A percentile compares a stretch with the other conserved stretches of the same genome.
Evolutionary conservation across 2,888 invertebrate genomes (phyloP).

Genomic region (Leistus spinibarbis): DNA sequence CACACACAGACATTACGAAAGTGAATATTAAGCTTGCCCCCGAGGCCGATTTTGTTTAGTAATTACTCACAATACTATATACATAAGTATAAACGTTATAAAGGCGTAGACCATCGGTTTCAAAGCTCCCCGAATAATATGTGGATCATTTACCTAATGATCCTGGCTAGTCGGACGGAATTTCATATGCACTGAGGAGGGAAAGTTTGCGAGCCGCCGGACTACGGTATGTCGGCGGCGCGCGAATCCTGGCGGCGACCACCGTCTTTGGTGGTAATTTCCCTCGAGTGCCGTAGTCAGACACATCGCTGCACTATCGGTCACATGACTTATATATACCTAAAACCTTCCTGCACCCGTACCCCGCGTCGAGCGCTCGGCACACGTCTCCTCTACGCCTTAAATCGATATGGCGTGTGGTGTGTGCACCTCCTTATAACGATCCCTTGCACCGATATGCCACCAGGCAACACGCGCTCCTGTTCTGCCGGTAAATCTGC

Average conservation of each 20-base stretch:
- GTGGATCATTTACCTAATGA: neutral
- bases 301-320: constrained; percentile 45
- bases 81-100: no score
- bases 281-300: constrained; percentile 52
- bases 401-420: constrained; percentile 37
- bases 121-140: neutral
- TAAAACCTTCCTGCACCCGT: neutral
- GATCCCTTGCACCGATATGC: neutral
- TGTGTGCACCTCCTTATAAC: constrained; percentile 8
- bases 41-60: no score
- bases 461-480: neutral
- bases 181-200: neutral
- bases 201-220: neutral
- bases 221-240: neutral
- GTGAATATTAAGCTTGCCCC: no score
- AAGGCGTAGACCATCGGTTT: no score
- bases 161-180: neutral
- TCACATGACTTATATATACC: constrained; percentile 32
- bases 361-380: neutral
- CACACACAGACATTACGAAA: no score
- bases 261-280: constrained; percentile 46
- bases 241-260: constrained; percentile 9
- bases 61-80: no score
- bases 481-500: neutral
- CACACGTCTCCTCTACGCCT: neutral